Percentiles rank a stretch among this genome's conserved stretches.
Conservation (phyloP, 2,888 invertebrate species). For the Troides helena region DNA sequence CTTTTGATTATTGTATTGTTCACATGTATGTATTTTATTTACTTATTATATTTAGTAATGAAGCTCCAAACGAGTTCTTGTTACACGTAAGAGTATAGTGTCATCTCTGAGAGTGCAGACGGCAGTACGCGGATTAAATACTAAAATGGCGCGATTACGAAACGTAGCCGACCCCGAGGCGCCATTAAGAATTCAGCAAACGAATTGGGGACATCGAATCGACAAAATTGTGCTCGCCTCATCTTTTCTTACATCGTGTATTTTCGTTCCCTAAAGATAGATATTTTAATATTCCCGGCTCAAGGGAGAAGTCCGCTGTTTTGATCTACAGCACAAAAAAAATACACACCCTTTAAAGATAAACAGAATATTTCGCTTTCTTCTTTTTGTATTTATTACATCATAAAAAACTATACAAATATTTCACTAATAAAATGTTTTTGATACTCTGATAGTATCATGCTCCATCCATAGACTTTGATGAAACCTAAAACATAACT, state of each 20-base stretch:
- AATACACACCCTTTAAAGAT: constrained; percentile 58
- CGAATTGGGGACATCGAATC: constrained; percentile 77
- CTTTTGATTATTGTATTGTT: no score
- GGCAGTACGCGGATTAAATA: constrained; percentile 67
- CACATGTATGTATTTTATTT: no score
- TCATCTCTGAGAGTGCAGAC: constrained; percentile 36
- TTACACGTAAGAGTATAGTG: constrained; percentile 45
- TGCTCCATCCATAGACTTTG: background rate
- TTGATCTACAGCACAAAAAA: constrained; percentile 63
- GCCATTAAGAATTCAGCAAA: constrained; percentile 74
- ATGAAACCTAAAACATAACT: no score
- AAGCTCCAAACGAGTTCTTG: constrained; percentile 57
- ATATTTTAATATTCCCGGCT: constrained; percentile 70
- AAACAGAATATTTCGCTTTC: constrained; percentile 49
- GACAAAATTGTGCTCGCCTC: constrained; percentile 74
- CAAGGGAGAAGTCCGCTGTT: constrained; percentile 63
- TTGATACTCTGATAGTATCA: background rate
- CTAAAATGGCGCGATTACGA: constrained; percentile 64
- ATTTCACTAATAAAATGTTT: constrained; percentile 45
- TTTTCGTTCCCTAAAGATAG: constrained; percentile 58
- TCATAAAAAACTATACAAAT: constrained; percentile 57
- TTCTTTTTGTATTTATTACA: constrained; percentile 56
- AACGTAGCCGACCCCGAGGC: constrained; percentile 58
- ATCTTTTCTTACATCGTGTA: constrained; percentile 71
- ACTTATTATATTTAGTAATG: constrained; percentile 14